A percentile compares a stretch with the other conserved stretches of the same genome.
Evolutionary conservation across 2,113 vertebrate species (phyloP).

Genomic region (Cepphus grylle): DNA sequence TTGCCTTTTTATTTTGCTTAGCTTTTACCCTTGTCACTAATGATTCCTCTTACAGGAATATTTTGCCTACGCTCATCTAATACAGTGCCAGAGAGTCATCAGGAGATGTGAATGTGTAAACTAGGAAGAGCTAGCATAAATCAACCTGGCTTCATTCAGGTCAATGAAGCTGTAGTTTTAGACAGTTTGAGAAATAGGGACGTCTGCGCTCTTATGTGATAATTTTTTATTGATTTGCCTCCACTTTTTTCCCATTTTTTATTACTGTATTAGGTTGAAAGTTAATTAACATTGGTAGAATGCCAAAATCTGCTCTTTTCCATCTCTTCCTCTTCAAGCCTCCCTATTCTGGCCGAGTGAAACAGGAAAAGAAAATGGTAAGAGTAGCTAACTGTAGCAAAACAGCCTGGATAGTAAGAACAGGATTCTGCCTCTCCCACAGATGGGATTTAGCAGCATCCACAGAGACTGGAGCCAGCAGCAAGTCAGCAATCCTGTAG

Average conservation of each 20-base stretch:
- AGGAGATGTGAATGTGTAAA: fast-evolving
- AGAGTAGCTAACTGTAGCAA: not conserved
- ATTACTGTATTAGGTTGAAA: not conserved
- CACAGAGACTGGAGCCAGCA: not conserved
- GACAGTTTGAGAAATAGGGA: not conserved
- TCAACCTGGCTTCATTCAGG: not conserved
- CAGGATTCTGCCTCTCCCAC: fast-evolving
- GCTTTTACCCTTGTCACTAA: not conserved
- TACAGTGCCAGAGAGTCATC: not conserved
- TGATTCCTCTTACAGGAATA: not conserved
- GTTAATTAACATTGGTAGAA: not conserved
- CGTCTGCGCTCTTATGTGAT: not conserved
- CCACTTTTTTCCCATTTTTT: not conserved
- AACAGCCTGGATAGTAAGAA: not conserved
- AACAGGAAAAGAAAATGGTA: not conserved
- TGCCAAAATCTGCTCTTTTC: not conserved
- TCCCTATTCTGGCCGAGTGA: not conserved
- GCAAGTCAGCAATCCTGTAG: not conserved
- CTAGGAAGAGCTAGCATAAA: not conserved
- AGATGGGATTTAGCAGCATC: not conserved
- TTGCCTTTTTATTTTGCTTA: not conserved
- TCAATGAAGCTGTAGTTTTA: not conserved
- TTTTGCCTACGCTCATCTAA: not conserved
- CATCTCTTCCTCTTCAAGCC: not conserved
- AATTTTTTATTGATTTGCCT: not conserved